Conservation (phyloP, 2,113 vertebrate species). For the Macquaria australasica region DNA sequence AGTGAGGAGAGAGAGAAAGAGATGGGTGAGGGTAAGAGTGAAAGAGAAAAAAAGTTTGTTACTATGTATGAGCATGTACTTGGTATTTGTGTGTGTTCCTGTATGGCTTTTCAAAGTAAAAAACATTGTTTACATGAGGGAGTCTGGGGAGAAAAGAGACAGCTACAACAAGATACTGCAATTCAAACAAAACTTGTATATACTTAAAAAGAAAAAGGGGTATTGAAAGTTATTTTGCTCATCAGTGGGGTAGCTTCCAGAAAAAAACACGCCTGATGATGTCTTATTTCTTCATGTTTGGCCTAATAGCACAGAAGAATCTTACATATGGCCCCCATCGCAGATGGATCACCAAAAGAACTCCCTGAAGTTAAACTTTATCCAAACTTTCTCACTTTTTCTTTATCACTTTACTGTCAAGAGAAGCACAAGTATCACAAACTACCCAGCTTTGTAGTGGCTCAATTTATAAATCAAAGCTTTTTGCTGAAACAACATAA, state of each 20-base stretch:
- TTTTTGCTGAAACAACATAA: constrained; percentile 45
- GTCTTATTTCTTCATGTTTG: constrained; percentile 5
- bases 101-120: constrained; percentile 9
- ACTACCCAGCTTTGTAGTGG: neutral
- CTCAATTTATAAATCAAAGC: constrained; percentile 38
- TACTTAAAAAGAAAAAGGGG: constrained; percentile 4
- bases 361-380: constrained; percentile 26
- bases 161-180: constrained; percentile 11
- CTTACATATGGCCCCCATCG: neutral
- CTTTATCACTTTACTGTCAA: constrained; percentile 4
- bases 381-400: constrained; percentile 21
- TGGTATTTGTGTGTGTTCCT: constrained; percentile 10
- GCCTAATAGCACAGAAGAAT: neutral
- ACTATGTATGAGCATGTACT: neutral
- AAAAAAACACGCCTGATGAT: neutral
- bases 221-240: constrained; percentile 13
- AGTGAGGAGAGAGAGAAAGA: neutral
- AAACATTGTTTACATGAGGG: constrained; percentile 14
- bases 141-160: constrained; percentile 27
- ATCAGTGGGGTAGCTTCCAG: neutral
- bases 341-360: neutral
- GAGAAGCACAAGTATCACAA: constrained; percentile 25
- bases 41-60: neutral
- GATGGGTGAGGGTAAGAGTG: neutral
- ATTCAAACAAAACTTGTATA: constrained; percentile 18